A percentile compares a stretch with the other conserved stretches of the same genome.
Conservation (phyloP, 2,888 invertebrate genomes). For the Teleogryllus oceanicus region DNA sequence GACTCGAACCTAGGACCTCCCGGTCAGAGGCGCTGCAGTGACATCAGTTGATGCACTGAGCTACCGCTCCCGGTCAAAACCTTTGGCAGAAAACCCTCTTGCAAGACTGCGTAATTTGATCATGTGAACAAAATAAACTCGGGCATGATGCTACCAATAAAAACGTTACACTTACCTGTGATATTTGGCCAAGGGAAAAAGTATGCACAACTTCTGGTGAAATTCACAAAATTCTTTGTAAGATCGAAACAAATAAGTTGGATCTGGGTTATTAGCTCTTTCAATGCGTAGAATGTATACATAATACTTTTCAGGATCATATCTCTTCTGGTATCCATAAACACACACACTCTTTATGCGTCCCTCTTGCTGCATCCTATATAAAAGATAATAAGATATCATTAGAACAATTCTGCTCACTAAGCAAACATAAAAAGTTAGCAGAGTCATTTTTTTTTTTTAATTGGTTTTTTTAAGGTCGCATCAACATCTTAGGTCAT, state of each 20-base stretch:
- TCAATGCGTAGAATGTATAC: conserved; percentile 84
- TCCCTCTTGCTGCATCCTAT: conserved; percentile 84
- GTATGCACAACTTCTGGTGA: conserved; percentile 86
- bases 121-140: too few species aligned
- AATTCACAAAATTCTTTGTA: conserved; percentile 97
- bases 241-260: conserved; percentile 84
- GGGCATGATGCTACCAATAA: too few species aligned
- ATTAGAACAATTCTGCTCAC: too few species aligned
- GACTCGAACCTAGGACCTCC: too few species aligned
- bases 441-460: too few species aligned
- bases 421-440: too few species aligned
- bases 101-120: neutral
- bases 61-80: too few species aligned
- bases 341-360: conserved; percentile 80
- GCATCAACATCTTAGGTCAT: too few species aligned
- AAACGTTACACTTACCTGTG: conserved; percentile 64
- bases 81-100: neutral
- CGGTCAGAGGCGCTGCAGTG: too few species aligned
- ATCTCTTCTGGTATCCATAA: conserved; percentile 87
- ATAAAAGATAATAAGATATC: neutral
- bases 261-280: conserved; percentile 79
- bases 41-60: too few species aligned
- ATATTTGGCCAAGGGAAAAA: conserved; percentile 87
- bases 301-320: conserved; percentile 96
- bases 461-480: too few species aligned